Base-by-base conservation (phyloP, 2,888 invertebrate genomes). In the Campopleginae sp. region DNA sequence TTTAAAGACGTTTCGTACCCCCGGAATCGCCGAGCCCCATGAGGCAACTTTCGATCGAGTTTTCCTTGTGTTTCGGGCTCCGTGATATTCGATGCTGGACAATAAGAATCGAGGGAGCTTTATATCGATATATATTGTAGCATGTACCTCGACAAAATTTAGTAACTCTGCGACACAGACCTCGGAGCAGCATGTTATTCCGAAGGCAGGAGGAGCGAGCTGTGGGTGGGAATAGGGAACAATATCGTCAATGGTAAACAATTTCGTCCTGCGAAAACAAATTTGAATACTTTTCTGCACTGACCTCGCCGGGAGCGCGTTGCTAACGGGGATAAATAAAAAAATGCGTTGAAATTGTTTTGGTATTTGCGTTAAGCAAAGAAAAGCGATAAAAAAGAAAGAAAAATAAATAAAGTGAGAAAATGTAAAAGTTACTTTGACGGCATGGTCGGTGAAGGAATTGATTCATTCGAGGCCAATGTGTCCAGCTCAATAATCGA, bases 31-130 rank as follows among this genome's bases (percentile, higher is more conserved):
- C 10, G 12, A 23, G 0, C 58, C 23, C 1, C 68, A 23, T 14
- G 23, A 23, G 19, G 12, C 10, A 19, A 23, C 2, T 19, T 27
- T 58, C 23, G 58, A 58, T 58, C 27, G 14, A 0, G 27, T 61
- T 31, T 44, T 31, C 31, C 6, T 42, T 31, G 19, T 63, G 23
- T 46, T 63, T 65, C 33, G 33, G 4, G 17, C 38, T 42, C 66
- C 19, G 27, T 27, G 61, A 14, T 6, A 72, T 58, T 23, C 38
- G 23, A 79, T 80, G 65, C 54, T 80, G 19, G 44, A 66, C 72
- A 33, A 42, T 46, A 23, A 48, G 4, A 61, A 42, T 23, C n/a
- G 19, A 19, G 8, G 19, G 23, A 42, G 17, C 38, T 58, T 72
- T 58, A 54, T 19, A 17, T 14, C 68, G 2, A 8, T 46, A 44